These are phyloP conservation scores for Eubucco bourcierii DNA, from an alignment of 2,113 vertebrate species.

Conservation along the genomic window DNA sequence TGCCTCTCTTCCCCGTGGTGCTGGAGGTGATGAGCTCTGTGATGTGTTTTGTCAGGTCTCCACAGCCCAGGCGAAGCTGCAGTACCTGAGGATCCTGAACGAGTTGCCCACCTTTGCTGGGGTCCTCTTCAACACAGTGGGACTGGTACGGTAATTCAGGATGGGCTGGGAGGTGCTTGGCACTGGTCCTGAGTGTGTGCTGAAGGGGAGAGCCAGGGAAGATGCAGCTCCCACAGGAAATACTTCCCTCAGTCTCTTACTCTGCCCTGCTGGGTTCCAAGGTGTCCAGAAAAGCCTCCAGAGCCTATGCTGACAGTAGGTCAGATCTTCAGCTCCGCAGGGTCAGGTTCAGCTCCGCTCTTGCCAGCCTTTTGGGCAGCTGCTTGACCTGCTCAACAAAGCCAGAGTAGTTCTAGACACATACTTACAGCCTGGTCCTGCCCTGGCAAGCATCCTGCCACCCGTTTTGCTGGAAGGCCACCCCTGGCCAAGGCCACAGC, in stretches of 20 bases:
- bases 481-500: not conserved
- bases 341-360: not conserved
- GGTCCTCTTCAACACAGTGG: slow-evolving; percentile 95
- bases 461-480: rapidly evolving
- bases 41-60: slow-evolving; percentile 83
- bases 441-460: not conserved
- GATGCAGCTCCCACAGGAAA: not conserved
- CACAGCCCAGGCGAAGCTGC: slow-evolving; percentile 93
- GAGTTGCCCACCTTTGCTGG: slow-evolving; percentile 97
- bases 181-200: not conserved
- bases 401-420: not conserved
- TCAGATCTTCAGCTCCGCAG: not conserved
- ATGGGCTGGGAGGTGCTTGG: slow-evolving; percentile 9
- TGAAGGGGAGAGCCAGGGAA: not conserved
- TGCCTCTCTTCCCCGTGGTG: not conserved
- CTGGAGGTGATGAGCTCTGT: not conserved
- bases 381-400: not conserved
- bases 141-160: slow-evolving; percentile 83
- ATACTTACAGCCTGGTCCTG: not conserved
- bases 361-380: not conserved
- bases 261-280: not conserved
- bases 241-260: not conserved
- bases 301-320: not conserved
- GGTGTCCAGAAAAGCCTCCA: not conserved
- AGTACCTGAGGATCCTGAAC: slow-evolving; percentile 95